Base-by-base conservation (phyloP, 2,113 vertebrate species). In the Corythornis madagascariensis region DNA sequence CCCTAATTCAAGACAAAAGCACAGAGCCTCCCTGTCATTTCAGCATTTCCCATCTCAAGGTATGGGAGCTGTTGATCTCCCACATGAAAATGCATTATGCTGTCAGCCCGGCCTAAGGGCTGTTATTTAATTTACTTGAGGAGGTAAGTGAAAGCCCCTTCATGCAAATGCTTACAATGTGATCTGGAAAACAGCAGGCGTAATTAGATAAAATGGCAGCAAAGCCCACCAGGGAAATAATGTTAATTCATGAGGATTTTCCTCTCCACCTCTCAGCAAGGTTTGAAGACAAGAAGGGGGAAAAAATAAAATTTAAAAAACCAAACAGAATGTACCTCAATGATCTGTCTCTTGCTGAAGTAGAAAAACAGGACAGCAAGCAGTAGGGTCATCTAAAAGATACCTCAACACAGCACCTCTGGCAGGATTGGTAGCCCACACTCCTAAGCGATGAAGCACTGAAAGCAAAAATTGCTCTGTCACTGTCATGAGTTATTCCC, bases 91-190 rank as follows among this genome's bases (percentile, higher is more conserved):
- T 83, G 87, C 82, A 96, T 96, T 86, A 94, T 71, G 91, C 91
- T 92, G 87, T 95, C 95, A 95, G 95, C 91, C 91, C 89, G 91
- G 96, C 95, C 92, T 96, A 92, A 96, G 90, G 96, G 94, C 93
- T 94, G 91, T 93, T 96, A 96, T 95, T 95, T 96, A 92, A 96
- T 96, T 96, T 95, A 96, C 91, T 94, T 95, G 93, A 96, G 94
- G 93, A 96, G 95, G 96, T 96, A 96, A 96, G 95, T 95, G 96
- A 95, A 96, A 96, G 95, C 89, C 96, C 95, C 95, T 92, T 96
- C 91, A 94, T 95, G 94, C 94, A 95, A 94, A 96, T 93, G 92
- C 94, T 95, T 93, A 96, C 95, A 93, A 88, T 95, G 94, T 86
- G 96, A 96, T 96, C 94, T 92, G 92, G 94, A 95, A 94, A 96